Evolutionary conservation across 2,113 vertebrate species (phyloP).

Genomic region (Mesocricetus auratus): DNA sequence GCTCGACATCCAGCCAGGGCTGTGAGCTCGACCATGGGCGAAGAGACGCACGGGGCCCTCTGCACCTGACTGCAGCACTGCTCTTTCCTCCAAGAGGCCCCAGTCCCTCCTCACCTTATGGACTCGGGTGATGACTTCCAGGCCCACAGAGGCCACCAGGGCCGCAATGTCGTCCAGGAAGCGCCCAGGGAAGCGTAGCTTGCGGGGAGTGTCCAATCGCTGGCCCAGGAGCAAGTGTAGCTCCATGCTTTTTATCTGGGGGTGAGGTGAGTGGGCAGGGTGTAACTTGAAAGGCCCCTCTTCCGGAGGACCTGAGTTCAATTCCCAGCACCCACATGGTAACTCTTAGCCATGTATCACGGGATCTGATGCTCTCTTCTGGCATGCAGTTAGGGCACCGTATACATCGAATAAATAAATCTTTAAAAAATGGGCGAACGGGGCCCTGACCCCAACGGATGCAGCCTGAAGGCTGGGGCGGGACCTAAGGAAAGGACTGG

Average conservation of each 20-base stretch:
- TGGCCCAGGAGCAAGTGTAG: conserved; percentile 92
- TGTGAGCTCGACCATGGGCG: background rate
- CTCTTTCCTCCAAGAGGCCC: too few relatives aligned
- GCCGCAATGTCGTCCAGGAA: conserved; percentile 93
- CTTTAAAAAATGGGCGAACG: background rate
- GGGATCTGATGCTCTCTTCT: background rate
- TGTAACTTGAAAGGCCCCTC: background rate
- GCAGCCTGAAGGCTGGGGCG: background rate
- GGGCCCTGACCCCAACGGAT: background rate
- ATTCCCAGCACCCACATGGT: background rate
- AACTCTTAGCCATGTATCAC: background rate
- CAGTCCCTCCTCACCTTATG: conserved; percentile 88
- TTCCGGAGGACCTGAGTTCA: background rate
- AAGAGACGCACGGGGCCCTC: background rate
- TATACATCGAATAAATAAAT: background rate
- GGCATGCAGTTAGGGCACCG: background rate
- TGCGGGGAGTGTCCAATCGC: conserved; percentile 87
- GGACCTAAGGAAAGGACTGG: background rate
- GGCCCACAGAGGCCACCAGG: conserved; percentile 91
- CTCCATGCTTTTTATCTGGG: conserved; percentile 93
- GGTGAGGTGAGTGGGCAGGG: fast-evolving
- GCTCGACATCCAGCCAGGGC: background rate
- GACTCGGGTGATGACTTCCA: conserved; percentile 90
- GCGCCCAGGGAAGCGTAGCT: conserved; percentile 92
- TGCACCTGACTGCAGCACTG: fast-evolving